Evolutionary conservation across 2,797 vertebrate species (phyloP), one percentile per base, ranked within the genome.

Genomic region (Acrossocheilus wenchowensis): DNA sequence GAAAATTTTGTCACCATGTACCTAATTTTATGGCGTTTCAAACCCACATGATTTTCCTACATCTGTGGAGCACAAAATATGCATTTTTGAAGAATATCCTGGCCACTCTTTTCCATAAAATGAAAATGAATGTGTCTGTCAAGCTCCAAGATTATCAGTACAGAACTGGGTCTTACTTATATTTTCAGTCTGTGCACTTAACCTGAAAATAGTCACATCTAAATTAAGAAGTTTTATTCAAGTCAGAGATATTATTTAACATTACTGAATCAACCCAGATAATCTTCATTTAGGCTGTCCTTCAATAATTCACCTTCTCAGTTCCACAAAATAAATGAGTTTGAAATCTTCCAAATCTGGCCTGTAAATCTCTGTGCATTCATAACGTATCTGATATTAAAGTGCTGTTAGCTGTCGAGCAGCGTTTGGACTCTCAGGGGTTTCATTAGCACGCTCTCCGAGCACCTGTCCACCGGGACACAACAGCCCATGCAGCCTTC

Each of bases 341-440:
- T 45, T 0, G 11, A 14, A 30, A 34, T 66, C 26, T 66, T 34
- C 14, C 0, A 66, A 66, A 66, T 66, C 30, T 34, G 30, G 12
- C 48, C 2, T 14, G 15, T 17, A 57, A 78, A 36, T 39, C 19
- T 21, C 52, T n/a, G 30, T 52, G 45, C 64, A 3, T 54, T 54
- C 0, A 39, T 69, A 34, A 54, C 3, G 21, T 54, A 34, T 54
- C 30, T 69, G 15, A n/a, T 26, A 26, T 71, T 71, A 54, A 26
- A 26, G 66, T 43, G 66, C 66, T 30, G 34, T 82, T 66, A 17
- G 43, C 62, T 52, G 19, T 62, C 0, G 19, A 78, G 75, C 34
- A n/a, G 50, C 19, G 10, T 30, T n/a, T 57, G 64, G 43, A 81
- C 73, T 88, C 81, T 86, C 87, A 43, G 39, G 82, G 89, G 89